Percentiles rank a stretch among this genome's conserved stretches.
These are phyloP conservation scores for Drusus annulatus DNA, from an alignment of 1,140 invertebrate species.

Conservation along the genomic window DNA sequence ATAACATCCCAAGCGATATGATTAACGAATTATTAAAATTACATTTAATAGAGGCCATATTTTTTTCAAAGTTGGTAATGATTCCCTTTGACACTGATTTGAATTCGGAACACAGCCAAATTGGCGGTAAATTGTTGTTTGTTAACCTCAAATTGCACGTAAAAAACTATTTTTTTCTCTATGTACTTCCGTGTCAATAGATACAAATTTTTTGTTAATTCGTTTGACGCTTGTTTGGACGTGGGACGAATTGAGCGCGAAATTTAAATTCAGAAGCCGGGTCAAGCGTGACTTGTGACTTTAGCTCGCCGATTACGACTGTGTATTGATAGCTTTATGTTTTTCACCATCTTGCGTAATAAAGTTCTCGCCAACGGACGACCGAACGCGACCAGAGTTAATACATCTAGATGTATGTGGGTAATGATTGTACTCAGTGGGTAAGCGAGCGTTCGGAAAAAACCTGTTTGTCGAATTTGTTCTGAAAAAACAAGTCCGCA, in stretches of 20 bases:
- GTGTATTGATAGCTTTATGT: background rate
- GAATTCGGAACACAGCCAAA: background rate
- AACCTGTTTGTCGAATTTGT: too few relatives aligned
- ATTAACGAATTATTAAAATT: background rate
- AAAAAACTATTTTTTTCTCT: background rate
- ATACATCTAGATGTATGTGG: too few relatives aligned
- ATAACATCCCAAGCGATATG: background rate
- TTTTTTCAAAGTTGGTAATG: background rate
- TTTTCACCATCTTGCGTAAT: background rate
- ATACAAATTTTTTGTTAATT: too few relatives aligned
- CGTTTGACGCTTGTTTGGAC: too few relatives aligned
- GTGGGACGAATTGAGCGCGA: background rate
- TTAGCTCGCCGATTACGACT: constrained; percentile 1
- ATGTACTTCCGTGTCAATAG: too few relatives aligned
- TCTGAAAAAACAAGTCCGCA: too few relatives aligned
- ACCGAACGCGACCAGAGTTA: background rate
- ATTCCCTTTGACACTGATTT: constrained; percentile 12
- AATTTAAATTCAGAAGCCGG: constrained; percentile 6
- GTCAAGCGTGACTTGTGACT: constrained; percentile 15
- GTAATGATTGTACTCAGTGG: too few relatives aligned
- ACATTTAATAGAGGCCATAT: too few relatives aligned
- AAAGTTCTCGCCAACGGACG: constrained; percentile 10
- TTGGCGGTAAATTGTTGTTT: constrained; percentile 2
- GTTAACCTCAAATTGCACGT: background rate
- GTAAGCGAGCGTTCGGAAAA: too few relatives aligned